These are phyloP conservation scores for Pangasius djambal DNA, from an alignment of 2,797 vertebrate species.

Conservation along the genomic window DNA sequence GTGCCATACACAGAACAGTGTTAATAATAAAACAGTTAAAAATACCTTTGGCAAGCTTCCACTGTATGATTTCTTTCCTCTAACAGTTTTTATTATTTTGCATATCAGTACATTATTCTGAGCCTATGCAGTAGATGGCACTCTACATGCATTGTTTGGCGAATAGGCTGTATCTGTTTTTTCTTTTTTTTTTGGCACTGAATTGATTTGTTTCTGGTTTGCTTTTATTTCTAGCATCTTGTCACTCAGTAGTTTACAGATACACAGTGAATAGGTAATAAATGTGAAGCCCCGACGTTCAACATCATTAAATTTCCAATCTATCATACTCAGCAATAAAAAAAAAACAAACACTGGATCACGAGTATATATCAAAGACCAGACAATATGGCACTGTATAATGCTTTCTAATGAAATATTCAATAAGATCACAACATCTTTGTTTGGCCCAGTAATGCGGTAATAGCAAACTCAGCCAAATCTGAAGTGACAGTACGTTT, in stretches of 20 bases:
- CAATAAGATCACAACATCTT: background rate
- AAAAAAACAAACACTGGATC: background rate
- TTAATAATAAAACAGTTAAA: constrained; percentile 9
- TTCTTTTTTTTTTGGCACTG: background rate
- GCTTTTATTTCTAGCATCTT: background rate
- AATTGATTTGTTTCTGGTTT: constrained; percentile 10
- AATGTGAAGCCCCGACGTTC: background rate
- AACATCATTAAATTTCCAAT: background rate
- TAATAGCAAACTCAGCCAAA: background rate
- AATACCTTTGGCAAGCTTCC: background rate
- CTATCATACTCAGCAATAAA: background rate
- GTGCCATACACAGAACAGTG: background rate
- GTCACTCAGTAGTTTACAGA: background rate
- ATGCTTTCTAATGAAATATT: background rate
- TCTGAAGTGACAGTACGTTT: constrained; percentile 18
- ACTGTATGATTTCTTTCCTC: background rate
- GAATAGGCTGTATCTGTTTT: background rate
- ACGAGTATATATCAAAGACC: background rate
- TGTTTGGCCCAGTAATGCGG: background rate
- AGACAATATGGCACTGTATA: background rate
- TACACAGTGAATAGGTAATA: constrained; percentile 9
- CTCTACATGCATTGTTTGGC: constrained; percentile 36
- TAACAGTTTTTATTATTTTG: background rate
- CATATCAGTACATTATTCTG: background rate
- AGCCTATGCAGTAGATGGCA: constrained; percentile 54